Base-by-base conservation (phyloP, 2,797 vertebrate species). In the Okamejei kenojei region DNA sequence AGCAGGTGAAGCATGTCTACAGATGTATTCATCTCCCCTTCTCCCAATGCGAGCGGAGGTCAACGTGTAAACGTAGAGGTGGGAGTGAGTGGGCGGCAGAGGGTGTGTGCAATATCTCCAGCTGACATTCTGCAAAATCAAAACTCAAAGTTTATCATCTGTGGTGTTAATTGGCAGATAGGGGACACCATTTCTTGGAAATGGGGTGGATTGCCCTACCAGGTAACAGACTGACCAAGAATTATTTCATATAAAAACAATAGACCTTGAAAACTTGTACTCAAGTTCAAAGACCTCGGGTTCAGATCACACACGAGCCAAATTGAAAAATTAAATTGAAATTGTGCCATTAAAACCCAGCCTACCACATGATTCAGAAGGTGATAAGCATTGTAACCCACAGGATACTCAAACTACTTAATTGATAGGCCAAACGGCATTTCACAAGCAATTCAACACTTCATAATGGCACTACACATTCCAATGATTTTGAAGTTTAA, bases 301-400 rank as follows among this genome's bases (percentile, higher is more conserved):
- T 73, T 92, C 71, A 73, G n/a, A 74, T 74, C 90, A 29, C 26
- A 58, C 15, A 19, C 29, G 23, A 21, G 35, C 68, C 71, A 92
- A 68, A 76, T 92, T 92, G 38, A 76, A 76, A 76, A 76, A 92
- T n/a, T 76, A 29, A 21, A 92, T 76, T 17, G 90, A 58, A 92
- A 54, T 54, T 73, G 90, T 76, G 45, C 35, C 90, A 76, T 92
- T 26, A 74, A 76, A 74, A 13, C 9, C 15, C 38, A n/a, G 13
- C 13, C 35, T 73, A n/a, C 23, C 71, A 71, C 88, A 92, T 54
- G 68, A 92, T 58, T 58, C 38, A n/a, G 4, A 38, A 92, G 68
- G 90, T 92, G 90, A 76, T 76, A 73, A 92, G 71, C 38, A 76
- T 92, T 92, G 74, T 68, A 88, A 88, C 84, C 61, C n/a, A 88